Base-by-base conservation (phyloP, 2,797 vertebrate species). In the Notolepis coatsorum region DNA sequence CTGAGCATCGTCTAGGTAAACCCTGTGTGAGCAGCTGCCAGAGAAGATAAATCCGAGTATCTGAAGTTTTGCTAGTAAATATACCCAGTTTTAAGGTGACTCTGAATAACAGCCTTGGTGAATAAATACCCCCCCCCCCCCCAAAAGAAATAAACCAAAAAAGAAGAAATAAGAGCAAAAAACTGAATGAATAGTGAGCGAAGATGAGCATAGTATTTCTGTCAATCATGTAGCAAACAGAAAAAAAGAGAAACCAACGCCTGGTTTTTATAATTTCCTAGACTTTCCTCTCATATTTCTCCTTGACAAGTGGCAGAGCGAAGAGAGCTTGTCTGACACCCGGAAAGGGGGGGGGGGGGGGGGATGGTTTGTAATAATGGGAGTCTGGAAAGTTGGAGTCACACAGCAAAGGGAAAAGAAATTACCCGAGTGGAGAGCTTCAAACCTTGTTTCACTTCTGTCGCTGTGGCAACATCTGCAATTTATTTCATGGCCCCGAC, bases 331-430 rank as follows among this genome's bases (percentile, higher is more conserved):
- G 54, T 61, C 28, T 45, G 59, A 28, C 58, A 75, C 73, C 71
- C 48, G 46, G 47, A 75, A 53, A 60, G 61, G 37, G 54, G 50
- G 27, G 55, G 61, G 61, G 37, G 54, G 50, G 27, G 43, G 55
- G 67, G 41, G 64, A 18, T 55, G 54, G 62, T 73, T 68, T 74
- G 68, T 84, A 85, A 84, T 85, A 77, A 81, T 65, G 61, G 65
- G 52, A 79, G 63, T 82, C 70, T 46, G 27, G 52, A 79, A 68
- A 77, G 61, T 37, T n/a, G 23, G 20, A 81, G 68, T 67, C 65
- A 65, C 72, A 9, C 46, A 53, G 47, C 60, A 49, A 46, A 70
- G 43, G 45, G 54, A 18, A 17, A 42, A 68, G 66, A 72, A 82
- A 83, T 78, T 41, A 79, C 80, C 68, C 61, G 17, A 33, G 12